These are phyloP conservation scores for Bombus affinis DNA, from an alignment of 1,140 invertebrate species.

Conservation along the genomic window DNA sequence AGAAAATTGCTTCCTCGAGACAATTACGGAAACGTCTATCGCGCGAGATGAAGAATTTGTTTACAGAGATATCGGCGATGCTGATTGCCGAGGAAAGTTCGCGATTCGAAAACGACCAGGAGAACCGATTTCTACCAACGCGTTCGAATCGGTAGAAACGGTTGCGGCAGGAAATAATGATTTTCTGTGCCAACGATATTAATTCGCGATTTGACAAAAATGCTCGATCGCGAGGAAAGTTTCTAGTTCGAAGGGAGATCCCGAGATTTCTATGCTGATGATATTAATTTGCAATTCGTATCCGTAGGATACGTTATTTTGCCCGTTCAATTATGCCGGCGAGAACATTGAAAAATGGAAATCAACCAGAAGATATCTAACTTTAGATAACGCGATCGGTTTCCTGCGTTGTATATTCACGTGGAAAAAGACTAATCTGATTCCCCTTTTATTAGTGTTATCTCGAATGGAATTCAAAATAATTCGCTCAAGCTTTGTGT, in stretches of 20 bases:
- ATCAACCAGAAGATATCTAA: neutral
- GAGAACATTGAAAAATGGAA: neutral
- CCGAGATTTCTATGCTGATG: neutral
- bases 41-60: neutral
- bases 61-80: neutral
- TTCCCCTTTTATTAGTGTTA: neutral
- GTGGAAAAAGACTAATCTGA: neutral
- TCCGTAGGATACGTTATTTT: neutral
- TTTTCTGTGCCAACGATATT: neutral
- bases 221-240: neutral
- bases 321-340: neutral
- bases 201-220: neutral
- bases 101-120: neutral
- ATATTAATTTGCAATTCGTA: constrained; percentile 11
- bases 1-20: constrained; percentile 31
- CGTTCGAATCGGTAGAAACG: neutral
- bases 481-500: neutral
- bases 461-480: neutral
- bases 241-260: neutral
- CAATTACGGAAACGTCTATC: constrained; percentile 20
- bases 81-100: constrained; percentile 3
- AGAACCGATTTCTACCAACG: constrained; percentile 9
- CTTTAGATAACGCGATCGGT: neutral
- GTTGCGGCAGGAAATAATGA: neutral
- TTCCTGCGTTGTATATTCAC: neutral